These are phyloP conservation scores for Drosophila nr. fundita DNA, from an alignment of 2,888 invertebrate genomes.

Conservation along the genomic window DNA sequence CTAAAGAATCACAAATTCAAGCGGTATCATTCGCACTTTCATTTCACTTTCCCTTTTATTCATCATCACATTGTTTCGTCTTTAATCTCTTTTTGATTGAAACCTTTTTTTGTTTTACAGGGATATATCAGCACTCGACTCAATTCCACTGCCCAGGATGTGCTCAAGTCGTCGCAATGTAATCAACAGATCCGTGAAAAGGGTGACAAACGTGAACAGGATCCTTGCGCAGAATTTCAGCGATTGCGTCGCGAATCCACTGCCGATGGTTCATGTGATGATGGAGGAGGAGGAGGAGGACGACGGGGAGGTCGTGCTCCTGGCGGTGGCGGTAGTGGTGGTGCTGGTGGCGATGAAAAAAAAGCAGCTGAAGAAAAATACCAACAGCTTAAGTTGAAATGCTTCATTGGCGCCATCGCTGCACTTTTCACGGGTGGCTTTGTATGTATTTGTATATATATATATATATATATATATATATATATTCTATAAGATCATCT, in stretches of 20 bases:
- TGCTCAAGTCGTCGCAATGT: constrained; percentile 63
- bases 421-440: constrained; percentile 76
- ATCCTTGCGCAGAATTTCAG: constrained; percentile 63
- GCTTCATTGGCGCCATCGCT: constrained; percentile 64
- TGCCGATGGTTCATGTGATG: neutral
- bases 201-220: constrained; percentile 12
- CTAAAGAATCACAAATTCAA: constrained; percentile 43
- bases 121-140: constrained; percentile 35
- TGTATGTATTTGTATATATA: too few species aligned
- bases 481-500: neutral
- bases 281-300: constrained; percentile 5
- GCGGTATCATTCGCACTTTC: constrained; percentile 43
- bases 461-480: neutral
- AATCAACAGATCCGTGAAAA: constrained; percentile 31
- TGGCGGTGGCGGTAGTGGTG: neutral
- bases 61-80: neutral
- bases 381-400: constrained; percentile 42
- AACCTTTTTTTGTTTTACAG: constrained; percentile 16
- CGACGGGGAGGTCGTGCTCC: neutral
- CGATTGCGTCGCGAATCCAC: constrained; percentile 38
- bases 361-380: constrained; percentile 27
- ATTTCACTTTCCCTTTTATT: constrained; percentile 3
- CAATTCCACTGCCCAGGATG: constrained; percentile 59
- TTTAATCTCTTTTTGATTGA: neutral
- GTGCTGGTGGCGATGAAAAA: constrained; percentile 9